Percentiles rank a stretch among this genome's conserved stretches.
phyloP scores from a whole-genome alignment of 2,888 invertebrate genomes.

The Troides helena region DNA sequence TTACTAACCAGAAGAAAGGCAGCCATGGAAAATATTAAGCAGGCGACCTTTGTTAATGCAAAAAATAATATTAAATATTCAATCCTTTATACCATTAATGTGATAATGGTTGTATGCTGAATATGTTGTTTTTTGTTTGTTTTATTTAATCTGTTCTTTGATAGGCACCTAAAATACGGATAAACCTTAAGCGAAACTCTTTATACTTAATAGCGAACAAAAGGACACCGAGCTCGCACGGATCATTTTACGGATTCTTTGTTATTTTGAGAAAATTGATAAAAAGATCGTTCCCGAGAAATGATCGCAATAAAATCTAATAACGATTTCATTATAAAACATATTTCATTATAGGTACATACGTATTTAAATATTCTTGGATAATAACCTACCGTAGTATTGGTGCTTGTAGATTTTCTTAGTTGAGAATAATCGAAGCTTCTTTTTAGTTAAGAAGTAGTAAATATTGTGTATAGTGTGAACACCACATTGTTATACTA shows the following conservation, averaged over 20 bases:
- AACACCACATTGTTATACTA: no score
- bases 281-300: neutral
- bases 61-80: no score
- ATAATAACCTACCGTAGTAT: neutral
- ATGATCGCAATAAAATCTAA: neutral
- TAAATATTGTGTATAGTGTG: no score
- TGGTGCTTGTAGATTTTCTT: no score
- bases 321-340: neutral
- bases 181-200: neutral
- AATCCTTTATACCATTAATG: no score
- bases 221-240: neutral
- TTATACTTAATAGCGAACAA: slow-evolving; percentile 9
- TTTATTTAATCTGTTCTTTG: slow-evolving; percentile 1
- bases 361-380: no score
- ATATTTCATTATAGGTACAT: neutral
- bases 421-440: no score
- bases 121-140: neutral
- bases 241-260: neutral
- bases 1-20: no score
- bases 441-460: no score
- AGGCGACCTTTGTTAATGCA: no score
- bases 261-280: neutral
- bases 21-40: neutral
- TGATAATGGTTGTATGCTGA: neutral
- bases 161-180: neutral